phyloP scores from a whole-genome alignment of 2,888 invertebrate genomes.

The Colletes collaris region DNA sequence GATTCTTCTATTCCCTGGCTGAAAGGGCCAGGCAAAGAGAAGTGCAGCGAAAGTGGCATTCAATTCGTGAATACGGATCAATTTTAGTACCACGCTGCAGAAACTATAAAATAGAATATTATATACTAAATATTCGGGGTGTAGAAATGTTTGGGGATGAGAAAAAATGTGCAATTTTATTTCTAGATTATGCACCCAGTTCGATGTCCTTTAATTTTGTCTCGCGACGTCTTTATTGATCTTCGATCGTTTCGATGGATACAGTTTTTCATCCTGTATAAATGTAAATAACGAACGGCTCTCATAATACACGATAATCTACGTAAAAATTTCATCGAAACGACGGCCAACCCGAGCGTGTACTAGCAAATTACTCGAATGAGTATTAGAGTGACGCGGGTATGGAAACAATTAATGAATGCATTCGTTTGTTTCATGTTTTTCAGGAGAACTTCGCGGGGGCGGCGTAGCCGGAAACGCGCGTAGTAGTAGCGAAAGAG shows the following conservation, averaged over 20 bases:
- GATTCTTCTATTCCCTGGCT: neutral
- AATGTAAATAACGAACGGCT: neutral
- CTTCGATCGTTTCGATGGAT: no score
- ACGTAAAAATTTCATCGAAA: neutral
- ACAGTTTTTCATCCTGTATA: no score
- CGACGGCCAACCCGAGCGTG: neutral
- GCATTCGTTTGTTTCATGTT: slow-evolving; percentile 62
- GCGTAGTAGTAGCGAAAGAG: slow-evolving; percentile 78
- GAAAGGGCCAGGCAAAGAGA: neutral
- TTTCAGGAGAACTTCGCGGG: slow-evolving; percentile 82
- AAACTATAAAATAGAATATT: no score
- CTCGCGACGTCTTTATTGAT: no score
- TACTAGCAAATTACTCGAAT: slow-evolving; percentile 6
- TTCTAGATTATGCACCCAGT: no score
- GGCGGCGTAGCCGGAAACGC: slow-evolving; percentile 78
- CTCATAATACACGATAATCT: neutral
- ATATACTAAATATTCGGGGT: no score
- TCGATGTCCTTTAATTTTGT: no score
- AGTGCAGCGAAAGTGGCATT: neutral
- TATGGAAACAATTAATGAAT: slow-evolving; percentile 75
- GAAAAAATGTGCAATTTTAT: no score
- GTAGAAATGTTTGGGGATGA: no score
- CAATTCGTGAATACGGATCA: neutral
- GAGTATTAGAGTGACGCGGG: neutral
- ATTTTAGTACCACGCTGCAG: neutral